Conservation (phyloP, 2,797 vertebrate genomes). For the Mormyrus proboscirostris region DNA sequence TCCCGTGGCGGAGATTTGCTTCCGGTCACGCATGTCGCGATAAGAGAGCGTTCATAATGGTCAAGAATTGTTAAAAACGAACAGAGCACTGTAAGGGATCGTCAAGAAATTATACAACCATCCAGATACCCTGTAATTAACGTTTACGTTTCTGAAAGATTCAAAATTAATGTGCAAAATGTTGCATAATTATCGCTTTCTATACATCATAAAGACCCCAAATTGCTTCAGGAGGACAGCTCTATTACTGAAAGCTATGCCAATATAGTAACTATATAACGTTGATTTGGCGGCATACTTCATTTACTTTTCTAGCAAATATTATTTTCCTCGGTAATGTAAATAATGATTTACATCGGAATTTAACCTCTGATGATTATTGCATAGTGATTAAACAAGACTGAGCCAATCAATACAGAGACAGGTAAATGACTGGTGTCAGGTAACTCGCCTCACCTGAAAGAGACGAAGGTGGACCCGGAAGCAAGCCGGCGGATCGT, state of each 20-base stretch:
- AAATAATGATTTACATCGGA: background rate
- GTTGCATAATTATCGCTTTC: background rate
- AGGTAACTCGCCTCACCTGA: background rate
- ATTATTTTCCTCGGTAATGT: background rate
- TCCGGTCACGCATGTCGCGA: slow-evolving; percentile 19
- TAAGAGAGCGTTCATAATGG: slow-evolving; percentile 15
- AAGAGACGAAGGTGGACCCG: background rate
- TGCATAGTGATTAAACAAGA: background rate
- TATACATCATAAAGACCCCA: background rate
- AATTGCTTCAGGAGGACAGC: background rate
- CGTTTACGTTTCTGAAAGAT: background rate
- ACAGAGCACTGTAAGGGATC: slow-evolving; percentile 11
- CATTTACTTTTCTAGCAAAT: background rate
- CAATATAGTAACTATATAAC: background rate
- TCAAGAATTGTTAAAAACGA: slow-evolving; percentile 13
- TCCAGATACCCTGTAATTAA: background rate
- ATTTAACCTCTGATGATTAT: background rate
- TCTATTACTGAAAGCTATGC: background rate
- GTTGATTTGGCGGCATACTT: background rate
- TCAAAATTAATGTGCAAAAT: background rate
- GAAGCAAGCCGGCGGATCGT: slow-evolving; percentile 15
- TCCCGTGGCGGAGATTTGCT: slow-evolving; percentile 15
- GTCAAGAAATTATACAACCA: slow-evolving; percentile 11
- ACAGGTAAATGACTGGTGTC: background rate
- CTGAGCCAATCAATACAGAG: background rate